phyloP scores from a whole-genome alignment of 2,888 invertebrate genomes.

The Hypomecis atomaria region DNA sequence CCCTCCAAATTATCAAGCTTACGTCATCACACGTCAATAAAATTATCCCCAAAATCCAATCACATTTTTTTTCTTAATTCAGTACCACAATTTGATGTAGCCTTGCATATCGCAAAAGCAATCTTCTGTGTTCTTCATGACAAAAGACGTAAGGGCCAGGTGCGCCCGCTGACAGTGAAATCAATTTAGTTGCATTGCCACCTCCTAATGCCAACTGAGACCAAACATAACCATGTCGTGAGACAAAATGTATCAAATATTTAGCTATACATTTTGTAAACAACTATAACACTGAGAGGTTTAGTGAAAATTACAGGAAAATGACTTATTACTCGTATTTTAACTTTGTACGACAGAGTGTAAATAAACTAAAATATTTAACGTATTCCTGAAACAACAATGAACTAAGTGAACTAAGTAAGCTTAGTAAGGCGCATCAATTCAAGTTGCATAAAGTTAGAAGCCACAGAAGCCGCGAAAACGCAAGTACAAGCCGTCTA shows the following conservation, averaged over 20 bases:
- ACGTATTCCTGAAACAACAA: too few species aligned
- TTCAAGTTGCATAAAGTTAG: too few species aligned
- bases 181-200: slow-evolving; percentile 52
- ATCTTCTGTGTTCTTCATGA: not conserved
- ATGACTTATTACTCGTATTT: too few species aligned
- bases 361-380: too few species aligned
- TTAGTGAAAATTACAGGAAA: not conserved
- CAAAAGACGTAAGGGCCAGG: slow-evolving; percentile 44
- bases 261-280: slow-evolving; percentile 15
- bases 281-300: slow-evolving; percentile 24
- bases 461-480: too few species aligned
- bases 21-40: too few species aligned
- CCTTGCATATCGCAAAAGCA: not conserved
- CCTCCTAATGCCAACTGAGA: slow-evolving; percentile 53
- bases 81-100: not conserved
- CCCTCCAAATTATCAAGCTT: too few species aligned
- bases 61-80: not conserved
- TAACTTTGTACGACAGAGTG: too few species aligned
- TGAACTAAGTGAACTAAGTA: too few species aligned
- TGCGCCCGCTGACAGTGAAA: slow-evolving; percentile 64
- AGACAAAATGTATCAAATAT: slow-evolving; percentile 29
- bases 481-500: too few species aligned
- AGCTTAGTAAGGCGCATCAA: too few species aligned
- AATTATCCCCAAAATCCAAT: too few species aligned
- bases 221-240: slow-evolving; percentile 49